Conservation (phyloP, 2,113 vertebrate genomes). For the Pachycephala philippinensis region DNA sequence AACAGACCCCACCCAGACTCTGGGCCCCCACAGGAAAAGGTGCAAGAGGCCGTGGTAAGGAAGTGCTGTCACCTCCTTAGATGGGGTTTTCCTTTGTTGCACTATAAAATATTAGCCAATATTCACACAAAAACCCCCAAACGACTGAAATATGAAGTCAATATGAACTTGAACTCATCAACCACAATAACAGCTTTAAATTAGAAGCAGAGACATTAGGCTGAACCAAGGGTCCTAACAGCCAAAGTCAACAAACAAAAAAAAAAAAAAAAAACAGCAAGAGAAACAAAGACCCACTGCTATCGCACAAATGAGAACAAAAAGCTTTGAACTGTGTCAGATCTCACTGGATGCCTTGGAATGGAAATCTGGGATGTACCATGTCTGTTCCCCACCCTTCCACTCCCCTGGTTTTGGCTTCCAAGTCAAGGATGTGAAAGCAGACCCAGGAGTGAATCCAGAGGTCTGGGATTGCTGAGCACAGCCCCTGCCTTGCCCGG, state of each 20-base stretch:
- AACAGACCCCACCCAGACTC: background rate
- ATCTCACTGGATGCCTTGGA: background rate
- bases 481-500: background rate
- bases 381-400: background rate
- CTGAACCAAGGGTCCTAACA: background rate
- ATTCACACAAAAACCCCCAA: background rate
- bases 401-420: background rate
- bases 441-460: background rate
- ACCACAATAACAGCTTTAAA: background rate
- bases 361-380: background rate
- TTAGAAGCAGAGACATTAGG: background rate
- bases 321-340: background rate
- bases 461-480: background rate
- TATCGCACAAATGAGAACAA: rapidly evolving
- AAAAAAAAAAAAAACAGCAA: background rate
- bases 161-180: background rate
- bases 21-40: background rate
- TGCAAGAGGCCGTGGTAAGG: background rate
- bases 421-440: background rate
- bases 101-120: background rate
- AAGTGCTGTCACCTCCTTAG: background rate
- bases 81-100: background rate
- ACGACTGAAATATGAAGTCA: background rate
- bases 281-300: background rate
- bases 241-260: background rate